Evolutionary conservation across 2,797 vertebrate species (phyloP).

Genomic region (Sebastiscus albofasciatus): DNA sequence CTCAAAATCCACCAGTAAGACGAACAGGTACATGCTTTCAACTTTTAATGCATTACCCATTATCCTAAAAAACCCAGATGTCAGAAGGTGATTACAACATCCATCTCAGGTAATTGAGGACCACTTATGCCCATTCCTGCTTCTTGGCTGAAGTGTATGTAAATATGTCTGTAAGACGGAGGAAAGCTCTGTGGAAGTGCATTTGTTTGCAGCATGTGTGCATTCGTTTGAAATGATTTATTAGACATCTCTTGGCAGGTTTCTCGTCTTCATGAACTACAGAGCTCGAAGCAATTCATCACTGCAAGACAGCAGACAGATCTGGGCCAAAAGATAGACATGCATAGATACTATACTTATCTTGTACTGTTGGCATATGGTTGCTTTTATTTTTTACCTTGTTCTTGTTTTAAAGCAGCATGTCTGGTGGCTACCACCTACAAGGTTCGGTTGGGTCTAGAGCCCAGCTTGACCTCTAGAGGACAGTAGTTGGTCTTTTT

Average conservation of each 20-base stretch:
- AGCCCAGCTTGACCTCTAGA: not conserved
- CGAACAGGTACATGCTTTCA: not conserved
- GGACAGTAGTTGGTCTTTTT: not conserved
- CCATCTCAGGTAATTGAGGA: slow-evolving; percentile 11
- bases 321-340: slow-evolving; percentile 26
- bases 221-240: slow-evolving; percentile 54
- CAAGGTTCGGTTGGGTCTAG: not conserved
- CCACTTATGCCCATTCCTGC: slow-evolving; percentile 10
- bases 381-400: not conserved
- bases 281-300: slow-evolving; percentile 41
- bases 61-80: slow-evolving; percentile 11
- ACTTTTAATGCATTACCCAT: not conserved
- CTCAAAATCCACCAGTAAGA: not conserved
- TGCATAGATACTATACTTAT: slow-evolving; percentile 9
- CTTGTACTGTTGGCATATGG: slow-evolving; percentile 1
- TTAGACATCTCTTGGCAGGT: slow-evolving; percentile 41
- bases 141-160: not conserved
- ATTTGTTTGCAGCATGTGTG: slow-evolving; percentile 27
- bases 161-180: not conserved
- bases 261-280: slow-evolving; percentile 13
- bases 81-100: slow-evolving; percentile 22
- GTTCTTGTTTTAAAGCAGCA: not conserved
- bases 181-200: not conserved
- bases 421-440: not conserved
- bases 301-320: slow-evolving; percentile 19